A percentile compares a stretch with the other conserved stretches of the same genome.
These are phyloP conservation scores for Archilochus colubris DNA, from an alignment of 2,113 vertebrate species.

Conservation along the genomic window DNA sequence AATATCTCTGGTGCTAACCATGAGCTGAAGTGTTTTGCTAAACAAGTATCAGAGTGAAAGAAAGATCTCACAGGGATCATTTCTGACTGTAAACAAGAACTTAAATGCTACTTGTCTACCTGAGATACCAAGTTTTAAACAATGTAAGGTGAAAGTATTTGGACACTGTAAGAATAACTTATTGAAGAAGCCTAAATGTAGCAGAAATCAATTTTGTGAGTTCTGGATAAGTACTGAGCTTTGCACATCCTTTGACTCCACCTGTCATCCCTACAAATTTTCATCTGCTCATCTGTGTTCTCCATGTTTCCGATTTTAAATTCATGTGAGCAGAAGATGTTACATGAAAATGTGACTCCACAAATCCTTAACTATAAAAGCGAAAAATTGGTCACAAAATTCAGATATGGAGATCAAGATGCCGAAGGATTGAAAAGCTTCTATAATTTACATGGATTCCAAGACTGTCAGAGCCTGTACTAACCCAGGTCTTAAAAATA, in stretches of 20 bases:
- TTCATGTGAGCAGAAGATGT: background rate
- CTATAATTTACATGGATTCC: background rate
- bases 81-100: background rate
- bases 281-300: background rate
- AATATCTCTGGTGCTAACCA: background rate
- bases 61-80: background rate
- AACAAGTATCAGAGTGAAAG: background rate
- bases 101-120: background rate
- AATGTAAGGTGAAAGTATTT: background rate
- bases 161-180: background rate
- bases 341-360: conserved; percentile 4
- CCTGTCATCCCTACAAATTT: background rate
- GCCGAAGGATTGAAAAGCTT: conserved; percentile 13
- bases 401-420: conserved; percentile 18
- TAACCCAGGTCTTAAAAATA: background rate
- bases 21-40: background rate
- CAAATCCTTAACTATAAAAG: conserved; percentile 39
- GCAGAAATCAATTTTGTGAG: background rate
- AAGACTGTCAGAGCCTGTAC: background rate
- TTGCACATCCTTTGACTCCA: background rate
- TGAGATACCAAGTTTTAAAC: background rate
- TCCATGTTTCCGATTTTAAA: background rate
- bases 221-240: background rate
- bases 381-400: conserved; percentile 33
- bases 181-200: background rate